Evolutionary conservation across 2,888 invertebrate genomes (phyloP).

Genomic region (Chrysopilus asiliformis): DNA sequence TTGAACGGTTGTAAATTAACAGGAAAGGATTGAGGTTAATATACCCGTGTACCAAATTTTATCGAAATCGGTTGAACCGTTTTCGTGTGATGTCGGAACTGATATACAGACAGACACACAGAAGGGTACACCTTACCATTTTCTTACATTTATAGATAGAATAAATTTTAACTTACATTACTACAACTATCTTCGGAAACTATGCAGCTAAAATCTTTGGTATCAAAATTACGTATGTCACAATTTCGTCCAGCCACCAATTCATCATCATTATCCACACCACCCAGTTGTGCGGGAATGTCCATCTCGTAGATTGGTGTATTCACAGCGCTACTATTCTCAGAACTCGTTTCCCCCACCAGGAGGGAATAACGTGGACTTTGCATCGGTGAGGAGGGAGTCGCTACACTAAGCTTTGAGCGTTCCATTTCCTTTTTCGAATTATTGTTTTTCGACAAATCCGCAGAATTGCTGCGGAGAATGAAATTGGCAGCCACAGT

Average conservation of each 20-base stretch:
- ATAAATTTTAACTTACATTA: conserved; percentile 24
- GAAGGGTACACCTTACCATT: no score
- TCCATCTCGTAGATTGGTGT: conserved; percentile 36
- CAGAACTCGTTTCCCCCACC: conserved; percentile 35
- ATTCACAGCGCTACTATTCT: conserved; percentile 34
- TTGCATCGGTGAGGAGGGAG: conserved; percentile 33
- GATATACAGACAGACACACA: no score
- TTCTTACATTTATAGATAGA: no score
- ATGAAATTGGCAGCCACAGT: conserved; percentile 17
- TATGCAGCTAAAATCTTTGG: conserved; percentile 21
- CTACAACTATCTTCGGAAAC: conserved; percentile 30
- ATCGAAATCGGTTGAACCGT: no score
- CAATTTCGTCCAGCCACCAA: conserved; percentile 11
- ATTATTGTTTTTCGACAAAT: conserved; percentile 18
- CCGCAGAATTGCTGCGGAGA: conserved; percentile 22
- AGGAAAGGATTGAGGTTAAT: no score
- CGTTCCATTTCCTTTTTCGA: conserved; percentile 22
- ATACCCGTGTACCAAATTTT: no score
- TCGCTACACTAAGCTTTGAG: conserved; percentile 24
- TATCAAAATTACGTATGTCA: conserved; percentile 17
- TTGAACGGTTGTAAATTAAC: no score
- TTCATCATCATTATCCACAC: conserved; percentile 9
- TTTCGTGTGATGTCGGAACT: no score
- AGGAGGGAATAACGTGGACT: conserved; percentile 36
- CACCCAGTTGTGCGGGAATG: background rate